Conservation (phyloP, 2,888 invertebrate species). For the Machimus rusticus region DNA sequence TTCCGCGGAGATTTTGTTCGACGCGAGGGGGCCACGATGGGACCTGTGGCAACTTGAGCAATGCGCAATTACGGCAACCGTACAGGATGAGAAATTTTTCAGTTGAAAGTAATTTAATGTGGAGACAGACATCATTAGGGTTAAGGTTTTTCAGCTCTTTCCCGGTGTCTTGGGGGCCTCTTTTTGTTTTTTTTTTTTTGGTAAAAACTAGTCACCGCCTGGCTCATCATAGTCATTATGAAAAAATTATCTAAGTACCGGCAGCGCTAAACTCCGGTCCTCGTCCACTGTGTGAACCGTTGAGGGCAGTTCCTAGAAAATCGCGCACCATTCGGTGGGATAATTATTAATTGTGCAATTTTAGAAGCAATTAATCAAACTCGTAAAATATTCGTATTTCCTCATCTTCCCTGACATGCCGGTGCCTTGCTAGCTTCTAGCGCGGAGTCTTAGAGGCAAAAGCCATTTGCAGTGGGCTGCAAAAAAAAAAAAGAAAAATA, state of each 20-base stretch:
- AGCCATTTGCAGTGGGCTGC: not conserved
- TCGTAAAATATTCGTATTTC: constrained; percentile 16
- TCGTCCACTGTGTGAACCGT: not conserved
- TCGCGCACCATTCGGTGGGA: not conserved
- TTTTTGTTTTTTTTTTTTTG: not conserved
- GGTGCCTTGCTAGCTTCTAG: not conserved
- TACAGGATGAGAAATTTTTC: constrained; percentile 30
- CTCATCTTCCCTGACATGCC: constrained; percentile 18
- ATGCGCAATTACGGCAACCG: constrained; percentile 9
- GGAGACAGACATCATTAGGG: constrained; percentile 14
- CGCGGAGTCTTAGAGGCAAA: not conserved
- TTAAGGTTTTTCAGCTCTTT: not conserved
- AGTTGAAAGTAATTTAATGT: constrained; percentile 27
- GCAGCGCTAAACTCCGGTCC: not conserved
- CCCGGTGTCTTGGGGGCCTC: not conserved
- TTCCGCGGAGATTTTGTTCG: not conserved
- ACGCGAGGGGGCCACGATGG: not conserved
- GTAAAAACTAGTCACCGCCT: not conserved
- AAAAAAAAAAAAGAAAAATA: not conserved
- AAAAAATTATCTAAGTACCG: not conserved
- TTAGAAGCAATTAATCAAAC: constrained; percentile 25
- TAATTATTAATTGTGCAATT: constrained; percentile 39
- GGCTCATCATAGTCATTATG: not conserved
- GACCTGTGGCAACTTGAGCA: not conserved
- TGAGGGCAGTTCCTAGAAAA: not conserved